Conservation (phyloP, 2,113 vertebrate species). For the Bubo blakistoni region DNA sequence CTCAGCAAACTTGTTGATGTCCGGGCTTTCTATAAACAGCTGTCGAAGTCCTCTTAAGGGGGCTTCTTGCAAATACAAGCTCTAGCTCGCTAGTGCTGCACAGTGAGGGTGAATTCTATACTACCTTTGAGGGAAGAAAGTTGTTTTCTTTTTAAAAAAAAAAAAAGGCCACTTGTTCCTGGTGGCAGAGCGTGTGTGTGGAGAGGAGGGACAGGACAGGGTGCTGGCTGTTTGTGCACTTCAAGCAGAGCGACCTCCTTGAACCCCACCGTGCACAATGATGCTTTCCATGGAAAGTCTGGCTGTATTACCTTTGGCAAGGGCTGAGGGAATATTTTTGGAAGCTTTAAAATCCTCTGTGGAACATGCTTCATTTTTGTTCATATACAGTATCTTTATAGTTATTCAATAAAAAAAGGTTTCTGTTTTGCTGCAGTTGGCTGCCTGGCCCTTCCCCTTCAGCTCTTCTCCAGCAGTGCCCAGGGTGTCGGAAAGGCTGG, state of each 20-base stretch:
- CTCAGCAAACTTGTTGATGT: slow-evolving; percentile 18
- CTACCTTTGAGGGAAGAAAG: slow-evolving; percentile 23
- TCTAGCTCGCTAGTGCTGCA: not conserved
- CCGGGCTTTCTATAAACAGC: not conserved
- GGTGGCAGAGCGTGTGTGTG: not conserved
- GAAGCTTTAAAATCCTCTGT: slow-evolving; percentile 61
- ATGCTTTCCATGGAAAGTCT: slow-evolving; percentile 57
- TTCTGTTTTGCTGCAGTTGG: slow-evolving; percentile 40
- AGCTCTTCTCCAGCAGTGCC: slow-evolving; percentile 5
- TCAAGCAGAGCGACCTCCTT: slow-evolving; percentile 50
- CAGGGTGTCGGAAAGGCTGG: not conserved
- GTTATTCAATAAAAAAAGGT: slow-evolving; percentile 32
- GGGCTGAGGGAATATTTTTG: slow-evolving; percentile 57
- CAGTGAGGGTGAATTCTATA: not conserved
- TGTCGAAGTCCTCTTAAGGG: slow-evolving; percentile 10
- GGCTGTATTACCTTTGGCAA: slow-evolving; percentile 61
- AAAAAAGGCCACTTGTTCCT: not conserved
- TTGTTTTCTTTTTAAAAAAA: not conserved
- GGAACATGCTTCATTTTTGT: slow-evolving; percentile 46
- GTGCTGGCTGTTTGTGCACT: slow-evolving; percentile 61
- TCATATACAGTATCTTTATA: slow-evolving; percentile 52
- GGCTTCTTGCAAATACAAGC: slow-evolving; percentile 15
- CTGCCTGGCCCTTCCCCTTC: slow-evolving; percentile 1
- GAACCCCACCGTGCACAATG: slow-evolving; percentile 36
- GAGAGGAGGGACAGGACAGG: not conserved